A percentile compares a stretch with the other conserved stretches of the same genome.
phyloP scores from a whole-genome alignment of 2,797 vertebrate genomes.

The Urocyon cinereoargenteus region DNA sequence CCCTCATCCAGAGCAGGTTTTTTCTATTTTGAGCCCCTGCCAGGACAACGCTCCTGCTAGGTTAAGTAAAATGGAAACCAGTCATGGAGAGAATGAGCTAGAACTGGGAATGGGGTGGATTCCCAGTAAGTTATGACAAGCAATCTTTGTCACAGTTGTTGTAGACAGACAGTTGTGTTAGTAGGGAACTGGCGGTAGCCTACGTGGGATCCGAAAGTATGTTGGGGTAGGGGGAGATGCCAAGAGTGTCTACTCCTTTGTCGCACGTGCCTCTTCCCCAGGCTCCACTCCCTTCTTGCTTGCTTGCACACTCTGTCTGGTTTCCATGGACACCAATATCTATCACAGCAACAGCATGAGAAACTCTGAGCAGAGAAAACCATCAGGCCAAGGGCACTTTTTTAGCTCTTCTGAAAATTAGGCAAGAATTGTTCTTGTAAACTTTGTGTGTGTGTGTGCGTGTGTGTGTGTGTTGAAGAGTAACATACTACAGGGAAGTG shows the following conservation, averaged over 20 bases:
- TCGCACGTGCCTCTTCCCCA: not conserved
- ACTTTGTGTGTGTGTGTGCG: not conserved
- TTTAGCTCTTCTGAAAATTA: not conserved
- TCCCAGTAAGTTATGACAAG: not conserved
- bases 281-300: slow-evolving; percentile 51
- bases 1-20: not conserved
- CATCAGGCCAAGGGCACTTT: not conserved
- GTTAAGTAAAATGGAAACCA: not conserved
- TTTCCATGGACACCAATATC: slow-evolving; percentile 84
- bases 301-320: not conserved
- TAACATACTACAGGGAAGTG: not conserved
- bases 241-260: not conserved
- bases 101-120: not conserved
- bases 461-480: not conserved
- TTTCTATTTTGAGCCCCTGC: not conserved
- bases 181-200: not conserved
- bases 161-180: not conserved
- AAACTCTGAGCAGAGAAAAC: slow-evolving; percentile 50
- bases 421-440: slow-evolving; percentile 2
- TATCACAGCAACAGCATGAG: slow-evolving; percentile 41
- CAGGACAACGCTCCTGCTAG: not conserved
- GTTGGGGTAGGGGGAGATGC: not conserved
- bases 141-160: not conserved
- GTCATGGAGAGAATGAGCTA: not conserved
- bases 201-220: not conserved